These are phyloP conservation scores for Solenopsis fugax DNA, from an alignment of 1,140 invertebrate species.

Conservation along the genomic window DNA sequence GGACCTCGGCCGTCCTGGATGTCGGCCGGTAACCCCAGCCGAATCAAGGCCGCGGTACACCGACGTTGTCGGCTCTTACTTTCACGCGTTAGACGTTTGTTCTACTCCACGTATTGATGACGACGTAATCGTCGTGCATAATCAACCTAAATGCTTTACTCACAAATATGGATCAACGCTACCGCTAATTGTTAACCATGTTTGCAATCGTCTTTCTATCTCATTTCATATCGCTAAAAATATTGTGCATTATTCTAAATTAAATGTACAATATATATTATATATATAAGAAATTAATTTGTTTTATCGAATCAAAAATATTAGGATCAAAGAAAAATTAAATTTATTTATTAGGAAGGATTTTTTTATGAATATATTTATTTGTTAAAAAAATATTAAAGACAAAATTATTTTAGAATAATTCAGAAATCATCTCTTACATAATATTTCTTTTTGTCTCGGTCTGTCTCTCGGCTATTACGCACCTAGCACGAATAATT, in stretches of 20 bases:
- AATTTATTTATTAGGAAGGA: not conserved
- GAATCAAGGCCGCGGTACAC: slow-evolving; percentile 81
- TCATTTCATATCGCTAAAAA: not conserved
- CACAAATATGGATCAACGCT: not conserved
- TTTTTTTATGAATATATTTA: too few species aligned
- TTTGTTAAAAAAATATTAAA: not conserved
- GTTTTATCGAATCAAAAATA: not conserved
- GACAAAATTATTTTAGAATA: not conserved
- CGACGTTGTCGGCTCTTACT: slow-evolving; percentile 78
- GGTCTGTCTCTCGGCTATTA: slow-evolving; percentile 25
- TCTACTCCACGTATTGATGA: slow-evolving; percentile 43
- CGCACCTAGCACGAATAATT: slow-evolving; percentile 50
- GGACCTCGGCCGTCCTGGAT: slow-evolving; percentile 80
- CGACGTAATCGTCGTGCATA: slow-evolving; percentile 7
- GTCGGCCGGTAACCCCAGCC: slow-evolving; percentile 82
- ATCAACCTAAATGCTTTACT: slow-evolving; percentile 28
- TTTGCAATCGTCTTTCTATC: not conserved
- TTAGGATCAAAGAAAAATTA: not conserved
- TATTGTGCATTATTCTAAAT: not conserved
- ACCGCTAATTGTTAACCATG: not conserved
- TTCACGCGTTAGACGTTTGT: slow-evolving; percentile 77
- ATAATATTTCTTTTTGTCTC: not conserved
- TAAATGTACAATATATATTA: not conserved
- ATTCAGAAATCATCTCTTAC: slow-evolving; percentile 8
- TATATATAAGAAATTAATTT: not conserved